These are phyloP conservation scores for Cyrtonyx montezumae DNA, from an alignment of 2,113 vertebrate species.

Conservation along the genomic window DNA sequence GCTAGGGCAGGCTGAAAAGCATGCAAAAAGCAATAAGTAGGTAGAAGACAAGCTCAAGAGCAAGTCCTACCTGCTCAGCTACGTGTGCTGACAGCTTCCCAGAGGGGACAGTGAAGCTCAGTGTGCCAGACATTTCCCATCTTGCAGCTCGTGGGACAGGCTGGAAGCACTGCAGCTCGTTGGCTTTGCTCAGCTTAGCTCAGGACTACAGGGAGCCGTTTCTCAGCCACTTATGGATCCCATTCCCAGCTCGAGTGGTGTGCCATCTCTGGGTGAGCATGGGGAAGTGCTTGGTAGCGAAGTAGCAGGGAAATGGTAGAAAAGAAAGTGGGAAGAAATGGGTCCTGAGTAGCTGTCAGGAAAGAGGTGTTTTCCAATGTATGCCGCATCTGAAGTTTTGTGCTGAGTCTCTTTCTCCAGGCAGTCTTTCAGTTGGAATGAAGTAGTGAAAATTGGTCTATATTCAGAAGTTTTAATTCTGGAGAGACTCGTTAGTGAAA, in stretches of 20 bases:
- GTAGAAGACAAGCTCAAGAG: not conserved
- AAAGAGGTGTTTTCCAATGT: fast-evolving
- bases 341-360: not conserved
- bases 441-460: not conserved
- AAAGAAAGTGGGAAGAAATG: not conserved
- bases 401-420: not conserved
- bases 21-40: not conserved
- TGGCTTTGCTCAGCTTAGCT: not conserved
- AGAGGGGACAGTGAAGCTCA: not conserved
- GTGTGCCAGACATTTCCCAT: not conserved
- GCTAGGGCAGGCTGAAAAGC: not conserved
- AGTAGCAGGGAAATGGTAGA: not conserved
- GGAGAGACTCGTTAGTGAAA: fast-evolving
- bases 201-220: not conserved
- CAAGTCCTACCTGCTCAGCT: slow-evolving; percentile 5
- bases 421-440: fast-evolving
- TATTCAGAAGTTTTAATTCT: not conserved
- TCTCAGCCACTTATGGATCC: not conserved
- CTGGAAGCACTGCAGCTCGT: fast-evolving
- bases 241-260: not conserved
- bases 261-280: not conserved
- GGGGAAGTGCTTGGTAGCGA: not conserved
- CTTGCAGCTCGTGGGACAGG: not conserved
- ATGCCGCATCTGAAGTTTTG: not conserved
- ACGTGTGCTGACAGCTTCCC: fast-evolving